Percentiles rank a stretch among this genome's conserved stretches.
phyloP scores from a whole-genome alignment of 2,888 invertebrate species.

The Lochmaea capreae region DNA sequence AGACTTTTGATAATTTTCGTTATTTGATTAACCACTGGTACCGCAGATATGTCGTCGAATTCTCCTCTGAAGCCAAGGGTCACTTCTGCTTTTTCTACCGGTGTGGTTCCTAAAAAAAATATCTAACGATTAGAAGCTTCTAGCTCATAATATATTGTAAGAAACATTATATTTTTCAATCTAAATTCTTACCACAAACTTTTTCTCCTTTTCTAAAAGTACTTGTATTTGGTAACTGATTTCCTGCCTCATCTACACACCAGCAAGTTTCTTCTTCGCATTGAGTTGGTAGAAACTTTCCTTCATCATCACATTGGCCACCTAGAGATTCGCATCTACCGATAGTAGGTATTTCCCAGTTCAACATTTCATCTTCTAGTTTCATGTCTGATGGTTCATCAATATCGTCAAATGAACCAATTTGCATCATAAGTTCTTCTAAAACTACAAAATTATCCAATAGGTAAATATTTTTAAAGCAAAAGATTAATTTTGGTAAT shows the following conservation, averaged over 20 bases:
- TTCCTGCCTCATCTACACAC: constrained; percentile 89
- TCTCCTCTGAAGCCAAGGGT: constrained; percentile 79
- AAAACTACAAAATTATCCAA: constrained; percentile 65
- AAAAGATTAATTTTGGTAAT: too few species aligned
- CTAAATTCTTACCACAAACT: constrained; percentile 68
- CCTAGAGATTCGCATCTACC: constrained; percentile 66
- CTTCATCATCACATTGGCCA: constrained; percentile 74
- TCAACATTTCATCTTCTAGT: constrained; percentile 46
- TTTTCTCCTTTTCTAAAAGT: constrained; percentile 72
- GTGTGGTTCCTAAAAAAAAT: constrained; percentile 69
- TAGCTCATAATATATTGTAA: too few species aligned
- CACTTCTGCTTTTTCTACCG: constrained; percentile 80
- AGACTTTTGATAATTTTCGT: constrained; percentile 66
- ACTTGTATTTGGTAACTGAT: constrained; percentile 73
- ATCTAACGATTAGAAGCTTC: neutral
- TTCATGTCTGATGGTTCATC: constrained; percentile 66
- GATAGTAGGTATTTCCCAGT: constrained; percentile 56
- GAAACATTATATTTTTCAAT: neutral
- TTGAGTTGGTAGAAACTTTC: constrained; percentile 80
- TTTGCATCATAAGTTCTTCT: constrained; percentile 78
- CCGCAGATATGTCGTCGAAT: constrained; percentile 67
- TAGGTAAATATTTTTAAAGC: too few species aligned
- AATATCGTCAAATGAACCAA: constrained; percentile 68
- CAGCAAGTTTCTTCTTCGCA: constrained; percentile 81
- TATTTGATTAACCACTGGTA: constrained; percentile 65